Base-by-base conservation (phyloP, 2,113 vertebrate species). In the Macquaria ambigua region DNA sequence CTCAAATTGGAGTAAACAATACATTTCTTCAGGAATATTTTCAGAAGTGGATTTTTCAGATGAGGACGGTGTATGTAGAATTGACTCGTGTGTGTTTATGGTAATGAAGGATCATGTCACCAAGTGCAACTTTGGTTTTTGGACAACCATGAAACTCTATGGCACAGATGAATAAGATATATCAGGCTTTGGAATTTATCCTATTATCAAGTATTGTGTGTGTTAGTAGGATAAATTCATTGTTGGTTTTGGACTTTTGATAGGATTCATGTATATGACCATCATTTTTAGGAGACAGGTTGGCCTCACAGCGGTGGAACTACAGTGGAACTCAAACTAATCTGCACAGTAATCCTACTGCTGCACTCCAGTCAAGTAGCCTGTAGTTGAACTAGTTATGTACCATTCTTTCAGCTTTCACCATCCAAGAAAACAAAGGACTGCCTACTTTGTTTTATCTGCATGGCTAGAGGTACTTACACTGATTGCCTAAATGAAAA, bases 401-500 rank as follows among this genome's bases (percentile, higher is more conserved):
- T 70, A 74, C 81, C 21, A 16, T 81, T 83, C 72, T 73, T 61
- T 79, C 63, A 74, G 77, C 79, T 66, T 64, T 81, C 66, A 7
- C 66, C 43, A 55, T 77, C 64, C 82, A 74, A 64, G 70, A 83
- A 85, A 86, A 90, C 86, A 91, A 93, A 87, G 61, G 67, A 12
- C 55, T 78, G 74, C 41, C 84, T 81, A 82, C 84, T 93, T 83
- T 74, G 70, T 83, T 83, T 87, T 73, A 77, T 77, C 63, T 77
- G 84, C 71, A 59, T 77, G 76, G 70, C 82, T 74, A 67, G 69
- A 81, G 28, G 53, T 79, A 79, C 79, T 90, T 74, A 48, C 50
- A 25, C 46, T 72, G 79, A 90, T 88, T 88, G 76, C 68, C 85
- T 34, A 64, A 86, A 88, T 90, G 77, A 85, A 90, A 85, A 75